Evolutionary conservation across 2,797 vertebrate genomes (phyloP), one percentile per base, ranked within the genome.

Genomic region (Poeciliopsis infans): DNA sequence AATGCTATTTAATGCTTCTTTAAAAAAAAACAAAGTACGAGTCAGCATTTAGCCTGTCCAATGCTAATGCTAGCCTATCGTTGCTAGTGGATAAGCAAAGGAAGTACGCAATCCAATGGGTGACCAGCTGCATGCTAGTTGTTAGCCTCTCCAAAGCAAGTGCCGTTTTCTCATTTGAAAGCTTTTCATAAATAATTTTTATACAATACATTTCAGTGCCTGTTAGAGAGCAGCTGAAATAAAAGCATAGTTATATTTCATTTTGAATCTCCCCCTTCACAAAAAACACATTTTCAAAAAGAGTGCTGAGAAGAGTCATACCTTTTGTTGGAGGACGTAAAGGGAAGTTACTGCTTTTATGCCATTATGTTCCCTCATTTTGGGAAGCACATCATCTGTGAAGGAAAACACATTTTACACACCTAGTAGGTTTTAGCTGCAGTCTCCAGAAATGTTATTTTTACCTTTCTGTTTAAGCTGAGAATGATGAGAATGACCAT

Each of bases 291-390:
- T 68, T 23, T 4, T 23, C 33, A 23, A 4, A 23, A 66, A 13
- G 20, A 16, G 20, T 1, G 11, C 36, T 83, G 25, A 79, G 66
- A n/a, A 68, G 39, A 85, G 13, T 47, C 18, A 36, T 92, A 99
- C 98, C 96, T 97, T 98, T 45, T 97, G 96, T 85, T 98, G 97
- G 49, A 99, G 94, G 87, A 98, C 94, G 76, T 98, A 98, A 75
- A 98, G 94, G 2, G 97, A 97, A 6, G 93, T 94, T 69, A 97
- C 95, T 0, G 97, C 96, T 84, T 96, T 96, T 87, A 97, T 96
- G 80, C 96, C 94, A 2, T 97, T 96, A 0, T 95, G 96, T 39
- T 97, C 96, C 0, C 90, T 75, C 0, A 91, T 90, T 81, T 96
- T 94, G 0, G 97, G 93, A 55, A 94, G 83, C 45, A 89, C 86